Conservation (phyloP, 2,797 vertebrate species). For the Brachymystax lenok region DNA sequence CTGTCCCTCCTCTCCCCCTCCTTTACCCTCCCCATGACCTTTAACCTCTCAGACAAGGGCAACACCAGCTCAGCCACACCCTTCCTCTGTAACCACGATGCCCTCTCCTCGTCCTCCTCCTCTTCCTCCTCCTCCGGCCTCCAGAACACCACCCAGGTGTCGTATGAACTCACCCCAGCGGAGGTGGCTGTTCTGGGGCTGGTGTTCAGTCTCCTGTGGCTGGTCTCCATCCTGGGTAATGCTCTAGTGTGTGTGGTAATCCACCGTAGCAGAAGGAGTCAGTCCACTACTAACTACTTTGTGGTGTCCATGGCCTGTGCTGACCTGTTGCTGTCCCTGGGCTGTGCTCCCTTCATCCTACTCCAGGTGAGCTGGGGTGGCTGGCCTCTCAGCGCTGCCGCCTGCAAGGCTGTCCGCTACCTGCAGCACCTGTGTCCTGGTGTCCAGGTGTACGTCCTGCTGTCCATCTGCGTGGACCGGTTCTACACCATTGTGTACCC, state of each 20-base stretch:
- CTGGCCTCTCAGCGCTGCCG: conserved; percentile 78
- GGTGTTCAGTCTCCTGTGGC: conserved; percentile 82
- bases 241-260: conserved; percentile 91
- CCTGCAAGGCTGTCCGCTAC: conserved; percentile 84
- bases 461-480: conserved; percentile 88
- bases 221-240: conserved; percentile 88
- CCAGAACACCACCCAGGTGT: conserved; percentile 64
- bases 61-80: conserved; percentile 51
- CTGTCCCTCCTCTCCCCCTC: conserved; percentile 52
- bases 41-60: conserved; percentile 72
- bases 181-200: conserved; percentile 80
- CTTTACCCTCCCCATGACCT: conserved; percentile 67
- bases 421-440: conserved; percentile 88
- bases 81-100: conserved; percentile 44
- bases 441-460: conserved; percentile 88
- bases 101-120: conserved; percentile 4
- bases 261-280: conserved; percentile 91
- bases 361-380: conserved; percentile 81
- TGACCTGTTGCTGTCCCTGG: conserved; percentile 84
- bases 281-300: conserved; percentile 96
- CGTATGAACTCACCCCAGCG: conserved; percentile 63
- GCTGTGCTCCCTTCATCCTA: conserved; percentile 82
- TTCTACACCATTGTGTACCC: conserved; percentile 94
- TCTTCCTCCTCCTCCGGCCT: conserved; percentile 23
- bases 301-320: conserved; percentile 94